Evolutionary conservation across 2,113 vertebrate species (phyloP).

Genomic region (Saccopteryx bilineata): DNA sequence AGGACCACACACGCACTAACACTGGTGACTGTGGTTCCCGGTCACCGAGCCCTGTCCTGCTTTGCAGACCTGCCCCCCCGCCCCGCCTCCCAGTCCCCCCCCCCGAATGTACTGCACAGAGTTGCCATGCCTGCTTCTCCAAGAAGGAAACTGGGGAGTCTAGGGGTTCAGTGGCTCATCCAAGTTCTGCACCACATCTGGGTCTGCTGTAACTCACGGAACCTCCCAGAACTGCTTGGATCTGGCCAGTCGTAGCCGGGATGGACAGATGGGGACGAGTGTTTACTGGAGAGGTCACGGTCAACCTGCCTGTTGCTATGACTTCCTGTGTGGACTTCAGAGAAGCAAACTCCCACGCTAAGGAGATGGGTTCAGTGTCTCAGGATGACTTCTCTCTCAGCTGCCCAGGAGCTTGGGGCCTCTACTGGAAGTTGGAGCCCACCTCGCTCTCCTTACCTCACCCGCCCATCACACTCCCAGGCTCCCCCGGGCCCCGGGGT

Average conservation of each 20-base stretch:
- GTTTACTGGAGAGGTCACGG: not conserved
- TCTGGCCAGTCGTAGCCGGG: not conserved
- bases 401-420: not conserved
- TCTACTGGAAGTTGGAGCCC: not conserved
- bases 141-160: not conserved
- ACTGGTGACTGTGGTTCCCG: fast-evolving
- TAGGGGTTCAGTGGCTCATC: fast-evolving
- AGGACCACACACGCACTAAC: fast-evolving
- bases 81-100: too few species aligned
- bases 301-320: not conserved
- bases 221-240: not conserved
- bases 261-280: fast-evolving
- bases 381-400: not conserved
- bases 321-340: not conserved
- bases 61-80: not conserved
- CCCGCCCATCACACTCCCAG: not conserved
- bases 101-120: not conserved
- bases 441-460: not conserved
- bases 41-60: not conserved
- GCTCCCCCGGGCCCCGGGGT: not conserved
- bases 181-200: not conserved
- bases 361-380: not conserved
- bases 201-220: not conserved
- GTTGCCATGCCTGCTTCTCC: fast-evolving
- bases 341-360: not conserved